phyloP scores from a whole-genome alignment of 2,888 invertebrate species.

The Disparrhopalites patrizii region DNA sequence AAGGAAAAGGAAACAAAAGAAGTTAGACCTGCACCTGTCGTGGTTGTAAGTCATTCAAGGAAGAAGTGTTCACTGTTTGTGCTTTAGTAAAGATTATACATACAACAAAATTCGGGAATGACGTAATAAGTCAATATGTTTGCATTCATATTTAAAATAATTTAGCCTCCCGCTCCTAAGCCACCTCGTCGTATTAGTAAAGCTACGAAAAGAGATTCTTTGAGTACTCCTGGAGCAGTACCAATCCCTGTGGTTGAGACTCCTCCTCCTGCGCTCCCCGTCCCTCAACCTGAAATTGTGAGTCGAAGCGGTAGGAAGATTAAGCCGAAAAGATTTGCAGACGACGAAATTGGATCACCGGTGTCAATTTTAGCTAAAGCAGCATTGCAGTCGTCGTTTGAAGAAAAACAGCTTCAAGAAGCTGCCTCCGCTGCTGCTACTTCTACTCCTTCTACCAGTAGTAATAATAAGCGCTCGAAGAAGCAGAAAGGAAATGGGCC shows the following conservation, averaged over 20 bases:
- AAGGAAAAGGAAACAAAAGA: too few species aligned
- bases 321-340: slow-evolving; percentile 59
- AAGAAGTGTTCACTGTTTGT: too few species aligned
- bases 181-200: slow-evolving; percentile 34
- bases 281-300: slow-evolving; percentile 57
- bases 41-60: too few species aligned
- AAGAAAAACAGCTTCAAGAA: slow-evolving; percentile 22
- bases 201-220: slow-evolving; percentile 38
- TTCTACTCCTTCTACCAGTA: too few species aligned
- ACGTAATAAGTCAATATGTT: too few species aligned
- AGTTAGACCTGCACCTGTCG: not conserved
- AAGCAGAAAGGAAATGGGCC: slow-evolving; percentile 11
- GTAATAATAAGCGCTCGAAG: slow-evolving; percentile 22
- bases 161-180: not conserved
- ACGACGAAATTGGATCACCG: slow-evolving; percentile 48
- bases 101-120: not conserved
- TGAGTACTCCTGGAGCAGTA: slow-evolving; percentile 26
- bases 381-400: slow-evolving; percentile 18
- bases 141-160: not conserved
- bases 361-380: slow-evolving; percentile 30
- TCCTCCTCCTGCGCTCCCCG: slow-evolving; percentile 27
- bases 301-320: slow-evolving; percentile 72
- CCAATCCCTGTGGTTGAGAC: slow-evolving; percentile 33
- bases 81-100: too few species aligned
- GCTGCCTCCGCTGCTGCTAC: slow-evolving; percentile 31